Evolutionary conservation across 2,797 vertebrate species (phyloP).

Genomic region (Valencia hispanica): DNA sequence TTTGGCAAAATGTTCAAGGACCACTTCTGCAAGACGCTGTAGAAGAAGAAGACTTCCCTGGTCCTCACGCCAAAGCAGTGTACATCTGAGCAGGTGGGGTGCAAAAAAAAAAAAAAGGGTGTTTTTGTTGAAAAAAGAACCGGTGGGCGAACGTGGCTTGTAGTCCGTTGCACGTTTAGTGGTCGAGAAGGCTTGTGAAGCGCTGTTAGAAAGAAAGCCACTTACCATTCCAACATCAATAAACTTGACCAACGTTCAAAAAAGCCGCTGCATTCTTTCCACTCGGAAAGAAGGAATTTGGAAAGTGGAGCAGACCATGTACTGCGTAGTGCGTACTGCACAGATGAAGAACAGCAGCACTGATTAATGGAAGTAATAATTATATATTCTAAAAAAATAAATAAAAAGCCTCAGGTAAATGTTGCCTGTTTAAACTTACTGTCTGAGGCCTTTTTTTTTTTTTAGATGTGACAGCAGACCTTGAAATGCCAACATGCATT

Average conservation of each 20-base stretch:
- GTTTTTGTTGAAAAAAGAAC: background rate
- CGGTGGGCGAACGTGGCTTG: background rate
- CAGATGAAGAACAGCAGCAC: background rate
- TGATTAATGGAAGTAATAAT: background rate
- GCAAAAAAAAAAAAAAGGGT: background rate
- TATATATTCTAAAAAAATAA: background rate
- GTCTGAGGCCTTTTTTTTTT: background rate
- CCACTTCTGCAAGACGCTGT: background rate
- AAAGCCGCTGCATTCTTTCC: slow-evolving; percentile 54
- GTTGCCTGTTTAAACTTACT: background rate
- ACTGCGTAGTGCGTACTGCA: slow-evolving; percentile 7
- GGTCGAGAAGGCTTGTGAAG: slow-evolving; percentile 7
- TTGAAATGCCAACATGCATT: background rate
- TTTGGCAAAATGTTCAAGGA: background rate
- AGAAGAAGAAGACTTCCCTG: background rate
- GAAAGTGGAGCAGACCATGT: slow-evolving; percentile 38
- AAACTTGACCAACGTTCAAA: slow-evolving; percentile 51
- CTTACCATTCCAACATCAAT: slow-evolving; percentile 52
- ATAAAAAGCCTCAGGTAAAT: background rate
- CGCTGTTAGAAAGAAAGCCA: background rate
- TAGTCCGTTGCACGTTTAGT: background rate
- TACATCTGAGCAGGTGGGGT: background rate
- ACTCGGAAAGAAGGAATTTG: slow-evolving; percentile 39
- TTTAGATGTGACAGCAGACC: background rate
- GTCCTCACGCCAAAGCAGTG: background rate